phyloP scores from a whole-genome alignment of 2,888 invertebrate species.

The Ectemnius lituratus region DNA sequence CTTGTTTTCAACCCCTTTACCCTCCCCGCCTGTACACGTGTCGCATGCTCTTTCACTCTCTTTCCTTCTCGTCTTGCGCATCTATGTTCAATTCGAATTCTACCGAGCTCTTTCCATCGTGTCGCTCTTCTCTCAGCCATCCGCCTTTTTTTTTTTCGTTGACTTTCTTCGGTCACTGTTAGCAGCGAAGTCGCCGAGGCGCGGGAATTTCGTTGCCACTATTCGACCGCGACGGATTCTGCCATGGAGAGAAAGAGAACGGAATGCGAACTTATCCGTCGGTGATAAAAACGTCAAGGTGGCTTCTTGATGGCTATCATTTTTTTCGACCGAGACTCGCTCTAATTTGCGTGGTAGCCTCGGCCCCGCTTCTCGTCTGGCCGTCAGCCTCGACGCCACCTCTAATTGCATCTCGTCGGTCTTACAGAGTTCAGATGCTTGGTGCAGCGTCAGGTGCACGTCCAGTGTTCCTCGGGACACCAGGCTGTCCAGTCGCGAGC shows the following conservation, averaged over 20 bases:
- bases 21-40: too few relatives aligned
- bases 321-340: conserved; percentile 39
- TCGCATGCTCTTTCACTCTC: conserved; percentile 4
- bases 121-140: not conserved
- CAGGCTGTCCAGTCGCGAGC: not conserved
- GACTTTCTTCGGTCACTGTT: conserved; percentile 55
- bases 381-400: not conserved
- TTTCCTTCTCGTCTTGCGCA: not conserved
- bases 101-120: not conserved
- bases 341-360: conserved; percentile 30
- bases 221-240: not conserved
- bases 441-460: conserved; percentile 1
- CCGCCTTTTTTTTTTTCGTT: conserved; percentile 58
- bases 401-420: conserved; percentile 26
- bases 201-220: conserved; percentile 50
- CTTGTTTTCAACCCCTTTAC: too few relatives aligned
- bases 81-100: conserved; percentile 63
- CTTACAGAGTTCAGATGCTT: not conserved
- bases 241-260: not conserved
- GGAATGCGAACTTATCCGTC: conserved; percentile 46
- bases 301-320: conserved; percentile 55
- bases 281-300: conserved; percentile 61
- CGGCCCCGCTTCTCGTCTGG: conserved; percentile 13
- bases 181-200: conserved; percentile 44
- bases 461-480: not conserved